A percentile compares a stretch with the other conserved stretches of the same genome.
phyloP scores from a whole-genome alignment of 1,140 invertebrate species.

The Lordiphosa mommai region DNA sequence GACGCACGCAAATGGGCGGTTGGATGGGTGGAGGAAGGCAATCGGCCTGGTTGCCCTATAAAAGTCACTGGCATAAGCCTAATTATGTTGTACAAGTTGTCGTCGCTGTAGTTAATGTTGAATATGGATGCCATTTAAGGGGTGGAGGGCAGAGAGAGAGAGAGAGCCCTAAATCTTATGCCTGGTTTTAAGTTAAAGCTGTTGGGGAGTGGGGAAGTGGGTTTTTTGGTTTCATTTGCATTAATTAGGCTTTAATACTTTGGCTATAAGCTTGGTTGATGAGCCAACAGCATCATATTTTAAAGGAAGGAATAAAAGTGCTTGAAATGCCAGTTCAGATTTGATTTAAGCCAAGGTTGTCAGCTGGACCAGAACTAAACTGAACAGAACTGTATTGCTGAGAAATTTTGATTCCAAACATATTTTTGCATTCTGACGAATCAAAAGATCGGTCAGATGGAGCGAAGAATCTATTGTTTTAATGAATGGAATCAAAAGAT shows the following conservation, averaged over 20 bases:
- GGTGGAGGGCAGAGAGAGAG: not conserved
- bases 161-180: slow-evolving; percentile 19
- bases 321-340: too few species aligned
- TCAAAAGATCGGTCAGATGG: too few species aligned
- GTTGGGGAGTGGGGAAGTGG: not conserved
- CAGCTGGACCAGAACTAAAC: too few species aligned
- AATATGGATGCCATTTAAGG: slow-evolving; percentile 12
- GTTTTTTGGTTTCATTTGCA: slow-evolving; percentile 39
- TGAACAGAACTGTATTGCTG: too few species aligned
- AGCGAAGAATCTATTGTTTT: too few species aligned
- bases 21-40: not conserved
- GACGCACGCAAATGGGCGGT: slow-evolving; percentile 69
- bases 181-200: slow-evolving; percentile 7
- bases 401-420: too few species aligned
- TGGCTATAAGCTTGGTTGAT: too few species aligned
- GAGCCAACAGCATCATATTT: too few species aligned
- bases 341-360: too few species aligned
- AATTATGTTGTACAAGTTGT: slow-evolving; percentile 70
- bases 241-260: slow-evolving; percentile 29
- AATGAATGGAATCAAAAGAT: too few species aligned
- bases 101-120: slow-evolving; percentile 38
- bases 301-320: too few species aligned
- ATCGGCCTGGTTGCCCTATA: slow-evolving; percentile 20
- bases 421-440: too few species aligned
- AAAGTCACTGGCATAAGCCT: slow-evolving; percentile 71